Percentiles rank a stretch among this genome's conserved stretches.
These are phyloP conservation scores for Dione juno DNA, from an alignment of 2,888 invertebrate species.

Conservation along the genomic window DNA sequence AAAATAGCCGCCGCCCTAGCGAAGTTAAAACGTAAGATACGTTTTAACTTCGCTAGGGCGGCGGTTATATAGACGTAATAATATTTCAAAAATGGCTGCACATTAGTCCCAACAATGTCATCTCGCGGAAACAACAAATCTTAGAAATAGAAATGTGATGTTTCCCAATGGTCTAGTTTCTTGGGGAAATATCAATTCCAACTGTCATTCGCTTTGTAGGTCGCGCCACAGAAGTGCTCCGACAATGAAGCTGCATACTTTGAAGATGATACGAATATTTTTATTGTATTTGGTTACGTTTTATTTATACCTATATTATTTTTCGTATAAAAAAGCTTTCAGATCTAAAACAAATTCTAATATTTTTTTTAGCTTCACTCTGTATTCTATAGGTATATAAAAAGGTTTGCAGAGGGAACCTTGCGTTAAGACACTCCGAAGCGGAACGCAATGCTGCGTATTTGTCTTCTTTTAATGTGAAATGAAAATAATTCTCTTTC, in stretches of 20 bases:
- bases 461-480: too few relatives aligned
- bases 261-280: slow-evolving; percentile 32
- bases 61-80: too few relatives aligned
- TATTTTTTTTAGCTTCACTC: too few relatives aligned
- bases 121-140: neutral
- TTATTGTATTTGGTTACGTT: slow-evolving; percentile 15
- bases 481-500: too few relatives aligned
- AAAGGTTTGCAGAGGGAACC: too few relatives aligned
- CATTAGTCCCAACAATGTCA: neutral
- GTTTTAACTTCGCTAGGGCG: too few relatives aligned
- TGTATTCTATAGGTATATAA: too few relatives aligned
- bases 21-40: too few relatives aligned
- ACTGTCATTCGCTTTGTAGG: slow-evolving; percentile 46
- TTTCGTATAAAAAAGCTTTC: neutral
- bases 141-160: slow-evolving; percentile 47
- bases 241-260: slow-evolving; percentile 35
- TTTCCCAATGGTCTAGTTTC: slow-evolving; percentile 48
- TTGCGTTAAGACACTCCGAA: too few relatives aligned
- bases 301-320: neutral
- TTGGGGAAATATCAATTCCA: slow-evolving; percentile 48
- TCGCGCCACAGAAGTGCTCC: slow-evolving; percentile 37
- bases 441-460: too few relatives aligned
- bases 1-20: too few relatives aligned
- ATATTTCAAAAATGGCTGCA: neutral
- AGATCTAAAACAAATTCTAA: neutral